Percentiles rank a stretch among this genome's conserved stretches.
Conservation (phyloP, 35 echinoderm and acorn worm species). For the Lytechinus variegatus region DNA sequence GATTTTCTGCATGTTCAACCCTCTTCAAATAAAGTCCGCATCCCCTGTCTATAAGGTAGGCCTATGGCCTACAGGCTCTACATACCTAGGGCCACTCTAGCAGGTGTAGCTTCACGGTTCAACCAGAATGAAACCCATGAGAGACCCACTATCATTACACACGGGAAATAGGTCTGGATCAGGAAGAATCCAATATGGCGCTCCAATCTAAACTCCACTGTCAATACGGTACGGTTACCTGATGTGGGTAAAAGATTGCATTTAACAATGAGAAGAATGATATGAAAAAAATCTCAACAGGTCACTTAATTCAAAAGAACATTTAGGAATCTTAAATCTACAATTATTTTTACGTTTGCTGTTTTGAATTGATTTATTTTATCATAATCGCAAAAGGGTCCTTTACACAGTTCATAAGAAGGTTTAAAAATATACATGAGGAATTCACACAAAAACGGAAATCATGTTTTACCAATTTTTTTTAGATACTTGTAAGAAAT, state of each 20-base stretch:
- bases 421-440: too few species aligned
- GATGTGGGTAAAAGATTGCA: not conserved
- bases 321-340: too few species aligned
- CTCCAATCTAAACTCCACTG: constrained; percentile 67
- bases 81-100: constrained; percentile 86
- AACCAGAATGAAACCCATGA: constrained; percentile 98
- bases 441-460: too few species aligned
- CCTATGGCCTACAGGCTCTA: not conserved
- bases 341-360: too few species aligned
- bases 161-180: constrained; percentile 93
- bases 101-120: constrained; percentile 92
- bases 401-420: not conserved
- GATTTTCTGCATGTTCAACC: too few species aligned
- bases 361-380: too few species aligned
- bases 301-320: not conserved
- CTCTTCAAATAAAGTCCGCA: too few species aligned
- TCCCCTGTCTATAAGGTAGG: too few species aligned
- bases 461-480: too few species aligned
- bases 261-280: not conserved
- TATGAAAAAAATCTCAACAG: not conserved
- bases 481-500: too few species aligned
- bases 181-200: constrained; percentile 87
- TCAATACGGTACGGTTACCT: constrained; percentile 87
- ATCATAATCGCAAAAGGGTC: not conserved
- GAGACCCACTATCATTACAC: constrained; percentile 80